Conservation (phyloP, 2,888 invertebrate species). For the Agrotis segetum region DNA sequence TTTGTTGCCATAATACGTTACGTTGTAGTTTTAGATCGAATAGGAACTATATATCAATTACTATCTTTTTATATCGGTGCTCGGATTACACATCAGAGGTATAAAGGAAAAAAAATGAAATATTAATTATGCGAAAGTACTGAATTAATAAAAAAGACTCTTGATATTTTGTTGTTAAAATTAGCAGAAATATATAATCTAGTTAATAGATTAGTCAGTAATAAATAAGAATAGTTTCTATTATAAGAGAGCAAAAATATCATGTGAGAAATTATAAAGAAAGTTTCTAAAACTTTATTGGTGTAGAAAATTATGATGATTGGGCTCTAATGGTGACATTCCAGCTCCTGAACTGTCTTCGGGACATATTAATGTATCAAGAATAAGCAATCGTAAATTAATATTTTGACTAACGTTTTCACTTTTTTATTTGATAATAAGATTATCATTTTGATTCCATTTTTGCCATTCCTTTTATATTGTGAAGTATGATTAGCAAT, state of each 20-base stretch:
- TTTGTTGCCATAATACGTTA: constrained; percentile 85
- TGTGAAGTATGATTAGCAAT: constrained; percentile 58
- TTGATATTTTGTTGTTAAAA: constrained; percentile 82
- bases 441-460: constrained; percentile 62
- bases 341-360: constrained; percentile 67
- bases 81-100: constrained; percentile 84
- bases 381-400: constrained; percentile 54
- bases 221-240: constrained; percentile 68
- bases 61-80: constrained; percentile 83
- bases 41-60: constrained; percentile 73
- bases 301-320: constrained; percentile 61
- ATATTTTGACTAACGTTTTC: constrained; percentile 41
- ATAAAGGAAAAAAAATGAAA: constrained; percentile 69
- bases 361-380: constrained; percentile 43
- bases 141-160: constrained; percentile 72
- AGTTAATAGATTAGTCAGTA: constrained; percentile 75
- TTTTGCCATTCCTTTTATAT: constrained; percentile 63
- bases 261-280: constrained; percentile 61
- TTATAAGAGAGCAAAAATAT: constrained; percentile 60
- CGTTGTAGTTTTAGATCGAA: constrained; percentile 76
- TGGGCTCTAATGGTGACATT: constrained; percentile 81
- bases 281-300: constrained; percentile 70
- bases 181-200: constrained; percentile 79
- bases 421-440: constrained; percentile 57
- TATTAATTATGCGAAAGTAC: constrained; percentile 75